These are phyloP conservation scores for Siniperca knerii DNA, from an alignment of 2,113 vertebrate genomes.

Conservation along the genomic window DNA sequence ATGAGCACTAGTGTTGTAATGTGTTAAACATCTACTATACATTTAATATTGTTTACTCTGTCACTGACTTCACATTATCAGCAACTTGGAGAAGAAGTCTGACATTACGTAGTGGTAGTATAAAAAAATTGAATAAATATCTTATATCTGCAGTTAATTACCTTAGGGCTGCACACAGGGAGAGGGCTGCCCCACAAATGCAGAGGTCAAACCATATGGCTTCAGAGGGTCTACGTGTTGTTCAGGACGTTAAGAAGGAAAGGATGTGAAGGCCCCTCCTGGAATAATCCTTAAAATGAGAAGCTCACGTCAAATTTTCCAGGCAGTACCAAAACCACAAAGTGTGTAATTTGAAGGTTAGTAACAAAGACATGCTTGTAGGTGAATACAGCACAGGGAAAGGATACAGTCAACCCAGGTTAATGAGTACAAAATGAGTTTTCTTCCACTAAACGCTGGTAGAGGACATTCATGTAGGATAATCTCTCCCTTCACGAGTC, in stretches of 20 bases:
- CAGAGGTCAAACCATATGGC: conserved; percentile 37
- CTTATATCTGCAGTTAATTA: not conserved
- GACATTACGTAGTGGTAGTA: not conserved
- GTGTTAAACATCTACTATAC: not conserved
- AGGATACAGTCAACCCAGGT: not conserved
- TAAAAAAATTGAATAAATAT: not conserved
- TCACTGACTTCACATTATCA: not conserved
- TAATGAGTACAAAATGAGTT: not conserved
- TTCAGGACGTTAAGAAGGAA: conserved; percentile 22
- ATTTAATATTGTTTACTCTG: not conserved
- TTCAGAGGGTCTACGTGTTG: conserved; percentile 32
- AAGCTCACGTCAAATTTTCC: conserved; percentile 30
- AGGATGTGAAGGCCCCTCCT: conserved; percentile 8
- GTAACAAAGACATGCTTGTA: conserved; percentile 33
- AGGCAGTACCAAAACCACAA: conserved; percentile 1
- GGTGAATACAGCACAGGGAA: conserved; percentile 3
- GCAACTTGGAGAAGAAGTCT: not conserved
- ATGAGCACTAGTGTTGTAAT: not conserved
- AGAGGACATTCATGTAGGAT: not conserved
- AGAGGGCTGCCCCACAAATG: conserved; percentile 17
- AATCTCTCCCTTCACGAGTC: not conserved
- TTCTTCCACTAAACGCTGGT: not conserved
- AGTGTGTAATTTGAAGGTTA: not conserved
- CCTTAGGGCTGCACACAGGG: conserved; percentile 1
- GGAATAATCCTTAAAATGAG: conserved; percentile 6